Evolutionary conservation across 1,140 invertebrate genomes (phyloP), one percentile per base, ranked within the genome.

Genomic region (Pseudomyrmex dendroicus): DNA sequence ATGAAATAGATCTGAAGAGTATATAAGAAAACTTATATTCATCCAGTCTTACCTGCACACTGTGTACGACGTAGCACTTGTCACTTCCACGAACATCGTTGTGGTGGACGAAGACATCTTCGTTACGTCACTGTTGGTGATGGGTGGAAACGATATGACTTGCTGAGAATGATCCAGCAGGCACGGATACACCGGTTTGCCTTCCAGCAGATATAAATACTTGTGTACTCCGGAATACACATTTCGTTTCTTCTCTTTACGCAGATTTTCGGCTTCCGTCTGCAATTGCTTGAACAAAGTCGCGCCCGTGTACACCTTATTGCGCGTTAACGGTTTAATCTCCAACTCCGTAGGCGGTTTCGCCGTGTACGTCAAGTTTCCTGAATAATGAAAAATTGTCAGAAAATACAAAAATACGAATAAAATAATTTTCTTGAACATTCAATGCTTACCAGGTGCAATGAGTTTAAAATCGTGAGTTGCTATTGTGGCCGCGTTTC

Each of bases 61-160:
- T 52, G 95, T 95, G 61, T 96, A 94, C 5, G 95, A 96, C n/a
- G 93, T 89, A 17, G 96, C 94, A 83, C 97, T 97, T 1, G 97
- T 98, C 44, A 98, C 97, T 93, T 98, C 97, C 35, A 98, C 92
- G 48, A 98, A 93, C 89, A 98, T 96, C n/a, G 95, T 91, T 84
- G 95, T 96, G 22, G 96, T 97, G 3, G 95, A 94, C 22, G 93
- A 82, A 0, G 95, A 95, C 94, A 96, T 96, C 95, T 98, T 98
- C 3, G 97, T 96, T 84, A 95, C 93, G 61, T 98, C 97, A 87
- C 96, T 96, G 92, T 98, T 98, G 15, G 97, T 98, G 63, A 98
- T 97, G 1, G 97, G 97, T 68, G 97, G 97, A 91, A 98, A 97
- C 22, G 97, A 98, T 84, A 98, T 96, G 1, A 97, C 96, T 77